These are phyloP conservation scores for Lithosia quadra DNA, from an alignment of 2,888 invertebrate species.

Conservation along the genomic window DNA sequence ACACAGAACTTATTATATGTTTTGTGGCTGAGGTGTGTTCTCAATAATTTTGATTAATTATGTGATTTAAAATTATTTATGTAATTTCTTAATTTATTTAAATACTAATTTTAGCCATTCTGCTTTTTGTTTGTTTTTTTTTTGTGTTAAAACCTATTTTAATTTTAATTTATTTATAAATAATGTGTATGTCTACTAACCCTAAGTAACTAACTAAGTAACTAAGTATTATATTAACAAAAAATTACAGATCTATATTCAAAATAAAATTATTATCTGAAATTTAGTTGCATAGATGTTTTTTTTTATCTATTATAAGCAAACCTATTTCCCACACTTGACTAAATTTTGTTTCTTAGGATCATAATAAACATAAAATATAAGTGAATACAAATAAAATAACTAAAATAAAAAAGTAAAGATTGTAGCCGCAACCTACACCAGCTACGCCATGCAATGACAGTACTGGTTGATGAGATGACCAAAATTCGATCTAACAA, in stretches of 20 bases:
- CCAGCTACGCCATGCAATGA: no score
- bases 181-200: not conserved
- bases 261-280: not conserved
- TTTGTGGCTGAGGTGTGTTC: not conserved
- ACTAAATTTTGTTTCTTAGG: no score
- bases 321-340: no score
- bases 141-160: not conserved
- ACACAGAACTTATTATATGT: not conserved
- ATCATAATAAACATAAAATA: no score
- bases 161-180: not conserved
- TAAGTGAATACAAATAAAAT: no score
- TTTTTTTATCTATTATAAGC: no score
- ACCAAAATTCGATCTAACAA: no score
- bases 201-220: no score
- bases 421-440: no score
- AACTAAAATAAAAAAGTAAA: no score
- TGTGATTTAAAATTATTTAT: not conserved
- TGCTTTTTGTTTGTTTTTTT: not conserved
- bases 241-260: not conserved
- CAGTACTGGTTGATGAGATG: no score
- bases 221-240: not conserved
- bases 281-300: no score
- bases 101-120: not conserved
- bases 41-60: not conserved
- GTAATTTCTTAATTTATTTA: not conserved